A percentile compares a stretch with the other conserved stretches of the same genome.
Evolutionary conservation across 37 sponge, comb jelly and placozoan species (phyloP).

Genomic region (Diacarnus erythraeanus): DNA sequence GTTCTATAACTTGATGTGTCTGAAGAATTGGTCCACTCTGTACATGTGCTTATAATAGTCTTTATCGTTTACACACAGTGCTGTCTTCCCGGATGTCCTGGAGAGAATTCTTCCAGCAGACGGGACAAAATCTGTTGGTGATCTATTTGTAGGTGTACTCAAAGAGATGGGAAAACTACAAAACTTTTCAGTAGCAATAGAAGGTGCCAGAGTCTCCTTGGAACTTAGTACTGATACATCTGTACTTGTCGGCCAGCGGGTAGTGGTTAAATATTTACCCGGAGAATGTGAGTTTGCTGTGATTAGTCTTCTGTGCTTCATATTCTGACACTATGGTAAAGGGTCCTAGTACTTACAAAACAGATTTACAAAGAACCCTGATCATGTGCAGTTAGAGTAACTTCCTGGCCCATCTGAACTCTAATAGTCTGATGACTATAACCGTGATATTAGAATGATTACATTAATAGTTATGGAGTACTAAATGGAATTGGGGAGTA

Average conservation of each 20-base stretch:
- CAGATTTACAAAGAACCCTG: neutral
- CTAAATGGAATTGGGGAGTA: too few species aligned
- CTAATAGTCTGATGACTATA: too few species aligned
- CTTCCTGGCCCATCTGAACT: too few species aligned
- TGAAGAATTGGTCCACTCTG: too few species aligned
- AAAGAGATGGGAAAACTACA: constrained; percentile 22
- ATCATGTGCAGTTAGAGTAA: too few species aligned
- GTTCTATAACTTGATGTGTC: too few species aligned
- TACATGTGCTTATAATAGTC: too few species aligned
- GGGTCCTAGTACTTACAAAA: too few species aligned
- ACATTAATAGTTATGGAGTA: too few species aligned
- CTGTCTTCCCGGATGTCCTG: constrained; percentile 40
- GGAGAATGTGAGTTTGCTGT: constrained; percentile 30
- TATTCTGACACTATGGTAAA: neutral
- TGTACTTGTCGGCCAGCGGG: constrained; percentile 46
- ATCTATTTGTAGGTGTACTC: constrained; percentile 26
- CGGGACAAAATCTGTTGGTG: constrained; percentile 28
- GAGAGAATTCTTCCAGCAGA: constrained; percentile 60
- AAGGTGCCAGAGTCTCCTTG: constrained; percentile 47
- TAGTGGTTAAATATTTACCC: constrained; percentile 41
- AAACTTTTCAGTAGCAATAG: constrained; percentile 41
- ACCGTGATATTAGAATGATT: too few species aligned
- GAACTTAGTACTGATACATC: constrained; percentile 30
- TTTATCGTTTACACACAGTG: too few species aligned
- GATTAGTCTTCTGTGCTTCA: neutral